Base-by-base conservation (phyloP, 1,140 invertebrate species). In the Anastrepha ludens region DNA sequence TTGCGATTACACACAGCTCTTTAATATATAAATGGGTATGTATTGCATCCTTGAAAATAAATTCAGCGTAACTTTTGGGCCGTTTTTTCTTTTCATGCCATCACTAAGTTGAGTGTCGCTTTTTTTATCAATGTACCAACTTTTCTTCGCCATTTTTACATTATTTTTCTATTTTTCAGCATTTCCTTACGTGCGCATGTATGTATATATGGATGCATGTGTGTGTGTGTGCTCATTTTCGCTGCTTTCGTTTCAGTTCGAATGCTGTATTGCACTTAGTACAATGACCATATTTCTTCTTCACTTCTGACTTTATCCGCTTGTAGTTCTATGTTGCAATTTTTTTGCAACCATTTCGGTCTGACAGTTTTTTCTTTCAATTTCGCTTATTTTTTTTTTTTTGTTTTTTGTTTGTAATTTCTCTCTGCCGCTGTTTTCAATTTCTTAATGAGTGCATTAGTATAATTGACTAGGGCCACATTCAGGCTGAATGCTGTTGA, bases 381-480 rank as follows among this genome's bases (percentile, higher is more conserved):
- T 81, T 39, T 87, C 62, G 44, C n/a, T 60, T 86, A 39, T 55
- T 47, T 86, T 65, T 87, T 64, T 41, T 87, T n/a, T 86, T 55
- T 47, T 86, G 50, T 87, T 64, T 41, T 87, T n/a, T 86, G 29
- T 47, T 67, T 50, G 74, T 58, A 62, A 65, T 88, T 67, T 86
- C 64, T 29, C 55, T 86, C 3, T 74, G 58, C 87, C 65, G 85
- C 87, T 47, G 65, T 88, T 88, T 88, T 86, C 87, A 88, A 88
- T 88, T 88, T 86, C 87, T 88, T 88, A 88, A 88, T 88, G 87
- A 88, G 85, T 88, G 87, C 87, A 88, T 88, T 88, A 88, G 87
- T 88, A 86, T 88, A 88, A 88, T 88, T 88, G 87, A 85, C 47
- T 47, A 17, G 74, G 74, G 47, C 74, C 74, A 86, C 85, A n/a